Evolutionary conservation across 2,888 invertebrate genomes (phyloP).

Genomic region (Eristalis tenax): DNA sequence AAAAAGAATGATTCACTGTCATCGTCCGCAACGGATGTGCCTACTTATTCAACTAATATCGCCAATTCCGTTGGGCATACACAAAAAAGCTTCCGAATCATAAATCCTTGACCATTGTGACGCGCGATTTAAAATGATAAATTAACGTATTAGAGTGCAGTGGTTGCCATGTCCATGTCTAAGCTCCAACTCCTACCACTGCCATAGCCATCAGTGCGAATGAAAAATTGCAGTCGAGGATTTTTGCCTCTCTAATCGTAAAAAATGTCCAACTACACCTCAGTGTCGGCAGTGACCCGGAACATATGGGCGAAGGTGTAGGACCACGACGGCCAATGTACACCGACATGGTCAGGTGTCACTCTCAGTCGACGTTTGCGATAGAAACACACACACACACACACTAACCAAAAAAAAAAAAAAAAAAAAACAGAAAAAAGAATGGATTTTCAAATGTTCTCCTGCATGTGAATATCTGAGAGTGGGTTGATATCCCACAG

Average conservation of each 20-base stretch:
- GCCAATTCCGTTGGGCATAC: constrained; percentile 41
- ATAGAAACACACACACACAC: constrained; percentile 3
- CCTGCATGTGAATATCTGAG: constrained; percentile 8
- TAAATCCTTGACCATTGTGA: constrained; percentile 67
- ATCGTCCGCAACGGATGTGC: constrained; percentile 18
- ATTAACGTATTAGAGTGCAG: constrained; percentile 63
- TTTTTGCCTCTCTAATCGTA: constrained; percentile 66
- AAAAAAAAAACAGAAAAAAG: constrained; percentile 21
- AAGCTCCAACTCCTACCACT: constrained; percentile 4
- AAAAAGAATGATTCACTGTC: constrained; percentile 8
- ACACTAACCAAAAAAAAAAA: too few species aligned
- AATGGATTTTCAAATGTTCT: constrained; percentile 49
- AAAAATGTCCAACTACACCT: constrained; percentile 60
- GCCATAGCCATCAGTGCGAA: constrained; percentile 49
- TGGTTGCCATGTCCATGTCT: constrained; percentile 43
- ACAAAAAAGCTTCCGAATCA: constrained; percentile 38
- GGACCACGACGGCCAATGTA: constrained; percentile 21
- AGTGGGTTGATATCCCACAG: constrained; percentile 26
- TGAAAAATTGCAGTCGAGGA: constrained; percentile 63
- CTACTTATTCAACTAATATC: constrained; percentile 42
- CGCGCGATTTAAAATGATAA: constrained; percentile 70
- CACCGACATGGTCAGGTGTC: constrained; percentile 62
- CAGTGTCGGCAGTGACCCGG: constrained; percentile 41
- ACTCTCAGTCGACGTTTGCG: constrained; percentile 55
- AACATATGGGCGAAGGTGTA: constrained; percentile 62